Evolutionary conservation across 1,140 invertebrate species (phyloP).

Genomic region (Halyomorpha halys): DNA sequence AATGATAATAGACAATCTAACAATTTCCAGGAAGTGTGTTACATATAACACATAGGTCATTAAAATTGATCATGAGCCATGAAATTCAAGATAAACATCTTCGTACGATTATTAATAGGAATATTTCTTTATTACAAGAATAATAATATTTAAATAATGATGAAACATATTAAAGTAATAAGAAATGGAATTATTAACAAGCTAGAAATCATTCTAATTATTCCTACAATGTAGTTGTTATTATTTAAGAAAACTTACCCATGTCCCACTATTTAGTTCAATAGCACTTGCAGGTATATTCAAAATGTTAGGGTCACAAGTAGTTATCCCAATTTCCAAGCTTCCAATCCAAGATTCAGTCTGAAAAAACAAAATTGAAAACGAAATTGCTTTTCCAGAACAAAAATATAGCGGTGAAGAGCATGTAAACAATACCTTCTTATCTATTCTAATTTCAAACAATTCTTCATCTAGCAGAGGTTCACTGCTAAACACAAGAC

Average conservation of each 20-base stretch:
- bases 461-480: constrained; percentile 71
- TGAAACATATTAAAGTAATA: too few species aligned
- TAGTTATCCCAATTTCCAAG: constrained; percentile 84
- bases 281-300: constrained; percentile 73
- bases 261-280: constrained; percentile 71
- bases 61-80: too few species aligned
- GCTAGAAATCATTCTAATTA: too few species aligned
- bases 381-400: background rate
- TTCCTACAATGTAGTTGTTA: background rate
- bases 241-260: constrained; percentile 47
- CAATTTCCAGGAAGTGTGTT: too few species aligned
- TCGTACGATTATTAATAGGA: too few species aligned
- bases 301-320: constrained; percentile 67
- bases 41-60: too few species aligned
- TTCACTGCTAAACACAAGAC: constrained; percentile 70
- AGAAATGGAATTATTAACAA: too few species aligned
- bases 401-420: too few species aligned
- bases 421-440: constrained; percentile 51
- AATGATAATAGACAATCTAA: too few species aligned
- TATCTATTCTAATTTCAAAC: constrained; percentile 81
- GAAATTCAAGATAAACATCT: too few species aligned
- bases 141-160: too few species aligned
- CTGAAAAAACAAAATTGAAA: constrained; percentile 36
- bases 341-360: constrained; percentile 79
- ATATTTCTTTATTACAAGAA: too few species aligned